Percentiles rank a stretch among this genome's conserved stretches.
Evolutionary conservation across 1,140 invertebrate genomes (phyloP).

Genomic region (Solenopsis invicta): DNA sequence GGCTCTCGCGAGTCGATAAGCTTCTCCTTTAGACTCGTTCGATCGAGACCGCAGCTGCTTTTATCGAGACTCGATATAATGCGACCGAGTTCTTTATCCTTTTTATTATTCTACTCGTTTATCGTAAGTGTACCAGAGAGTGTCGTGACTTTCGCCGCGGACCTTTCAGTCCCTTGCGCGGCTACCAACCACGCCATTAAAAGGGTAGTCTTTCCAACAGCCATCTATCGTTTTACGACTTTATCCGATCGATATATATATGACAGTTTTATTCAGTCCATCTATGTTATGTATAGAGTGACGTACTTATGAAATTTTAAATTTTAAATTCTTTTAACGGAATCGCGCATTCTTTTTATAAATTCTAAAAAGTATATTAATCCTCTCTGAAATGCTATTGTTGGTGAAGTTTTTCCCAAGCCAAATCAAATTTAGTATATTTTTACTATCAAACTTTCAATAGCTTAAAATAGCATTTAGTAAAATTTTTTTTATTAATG

Average conservation of each 20-base stretch:
- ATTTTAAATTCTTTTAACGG: neutral
- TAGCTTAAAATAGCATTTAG: too few species aligned
- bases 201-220: neutral
- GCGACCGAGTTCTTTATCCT: conserved; percentile 20
- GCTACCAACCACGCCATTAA: conserved; percentile 9
- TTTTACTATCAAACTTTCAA: too few species aligned
- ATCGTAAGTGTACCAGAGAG: conserved; percentile 15
- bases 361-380: neutral
- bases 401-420: too few species aligned
- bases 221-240: neutral
- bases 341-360: neutral
- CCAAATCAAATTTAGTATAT: too few species aligned
- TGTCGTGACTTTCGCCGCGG: conserved; percentile 16
- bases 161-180: neutral
- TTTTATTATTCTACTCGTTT: conserved; percentile 61
- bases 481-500: too few species aligned
- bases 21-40: conserved; percentile 4
- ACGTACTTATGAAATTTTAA: neutral
- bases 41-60: conserved; percentile 32
- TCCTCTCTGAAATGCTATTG: too few species aligned
- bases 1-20: conserved; percentile 37
- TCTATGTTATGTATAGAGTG: neutral
- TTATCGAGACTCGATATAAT: conserved; percentile 51
- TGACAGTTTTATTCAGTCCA: conserved; percentile 13
- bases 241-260: neutral